These are phyloP conservation scores for Chloropsis cyanopogon DNA, from an alignment of 2,113 vertebrate species.

Conservation along the genomic window DNA sequence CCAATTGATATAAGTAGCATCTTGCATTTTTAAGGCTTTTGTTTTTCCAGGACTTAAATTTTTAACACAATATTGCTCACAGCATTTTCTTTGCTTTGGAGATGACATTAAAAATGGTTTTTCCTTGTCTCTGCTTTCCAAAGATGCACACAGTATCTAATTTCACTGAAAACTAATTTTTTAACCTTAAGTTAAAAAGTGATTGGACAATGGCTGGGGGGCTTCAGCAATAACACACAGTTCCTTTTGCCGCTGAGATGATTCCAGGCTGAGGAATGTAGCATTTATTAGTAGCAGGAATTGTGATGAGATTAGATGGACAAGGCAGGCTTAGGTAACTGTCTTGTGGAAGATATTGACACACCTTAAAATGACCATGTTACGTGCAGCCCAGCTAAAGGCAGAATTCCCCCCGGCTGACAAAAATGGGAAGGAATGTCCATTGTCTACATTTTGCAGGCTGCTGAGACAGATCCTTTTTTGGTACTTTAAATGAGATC, in stretches of 20 bases:
- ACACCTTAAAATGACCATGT: background rate
- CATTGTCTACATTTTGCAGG: background rate
- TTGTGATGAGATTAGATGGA: background rate
- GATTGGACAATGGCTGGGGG: background rate
- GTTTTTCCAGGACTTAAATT: constrained; percentile 45
- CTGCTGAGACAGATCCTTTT: background rate
- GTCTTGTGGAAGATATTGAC: background rate
- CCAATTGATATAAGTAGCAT: background rate
- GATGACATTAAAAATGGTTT: constrained; percentile 33
- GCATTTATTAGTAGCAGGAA: background rate
- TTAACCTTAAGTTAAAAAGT: constrained; percentile 39
- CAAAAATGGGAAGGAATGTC: background rate
- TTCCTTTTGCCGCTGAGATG: background rate
- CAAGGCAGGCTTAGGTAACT: background rate
- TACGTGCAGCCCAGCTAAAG: background rate
- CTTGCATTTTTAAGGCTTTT: constrained; percentile 49
- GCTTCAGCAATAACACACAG: background rate
- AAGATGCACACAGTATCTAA: constrained; percentile 31
- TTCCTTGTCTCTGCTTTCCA: background rate
- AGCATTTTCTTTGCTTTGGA: constrained; percentile 37
- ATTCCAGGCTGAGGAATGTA: background rate
- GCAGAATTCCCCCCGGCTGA: background rate
- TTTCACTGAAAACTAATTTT: constrained; percentile 48
- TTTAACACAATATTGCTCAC: constrained; percentile 55
- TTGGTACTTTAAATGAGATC: background rate